Evolutionary conservation across 2,888 invertebrate genomes (phyloP), one percentile per base, ranked within the genome.

Genomic region (Aquatica leii): DNA sequence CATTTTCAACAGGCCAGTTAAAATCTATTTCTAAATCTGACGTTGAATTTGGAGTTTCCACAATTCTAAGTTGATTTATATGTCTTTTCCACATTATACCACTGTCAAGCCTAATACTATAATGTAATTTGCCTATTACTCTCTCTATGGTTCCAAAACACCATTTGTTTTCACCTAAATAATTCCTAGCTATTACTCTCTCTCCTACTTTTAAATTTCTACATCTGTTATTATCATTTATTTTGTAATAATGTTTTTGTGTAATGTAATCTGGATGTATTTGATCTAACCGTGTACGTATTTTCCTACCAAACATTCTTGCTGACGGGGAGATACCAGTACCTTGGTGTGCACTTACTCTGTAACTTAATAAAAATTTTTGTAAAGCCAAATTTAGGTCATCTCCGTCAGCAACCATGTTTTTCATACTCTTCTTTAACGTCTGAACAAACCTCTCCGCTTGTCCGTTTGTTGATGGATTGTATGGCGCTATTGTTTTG

Each of bases 41-140:
- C n/a, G n/a, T n/a, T n/a, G n/a, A n/a, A n/a, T n/a, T 37, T 9
- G 37, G 37, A 37, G n/a, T 37, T 37, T 37, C 37, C 37, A 37
- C 37, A 37, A 37, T 37, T 37, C 37, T 37, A 37, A 37, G 37
- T 37, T 37, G 37, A 37, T 37, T 37, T 37, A 37, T 37, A 12
- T 37, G 37, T 12, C 37, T 37, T 37, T 37, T 37, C 37, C 37
- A 37, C 3, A 11, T 37, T 37, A 37, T 37, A 37, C 37, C 37
- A 37, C 37, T 37, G 37, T 37, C 37, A 37, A 37, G 37, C 37
- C 12, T 37, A 5, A 37, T 37, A 37, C 37, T 37, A 9, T 37
- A 37, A 37, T 37, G 37, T 12, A 37, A 37, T 37, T 37, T 37
- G 3, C 37, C 5, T 2, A 37, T 37, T 37, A 37, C 37, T 37